Percentiles rank a stretch among this genome's conserved stretches.
Conservation (phyloP, 2,113 vertebrate genomes). For the Callithrix jacchus region DNA sequence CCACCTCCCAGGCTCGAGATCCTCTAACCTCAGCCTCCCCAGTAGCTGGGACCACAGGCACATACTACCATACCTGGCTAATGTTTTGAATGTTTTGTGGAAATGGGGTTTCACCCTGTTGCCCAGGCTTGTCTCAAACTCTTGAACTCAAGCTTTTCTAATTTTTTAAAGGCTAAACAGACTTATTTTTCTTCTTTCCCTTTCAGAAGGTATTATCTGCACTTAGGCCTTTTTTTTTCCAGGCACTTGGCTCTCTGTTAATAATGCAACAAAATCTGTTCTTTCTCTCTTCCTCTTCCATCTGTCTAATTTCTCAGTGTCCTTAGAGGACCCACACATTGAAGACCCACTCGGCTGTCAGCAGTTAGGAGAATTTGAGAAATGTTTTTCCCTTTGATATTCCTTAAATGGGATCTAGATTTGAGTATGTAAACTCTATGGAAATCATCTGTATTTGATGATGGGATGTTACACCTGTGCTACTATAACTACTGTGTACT, state of each 20-base stretch:
- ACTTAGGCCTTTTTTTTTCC: slow-evolving; percentile 10
- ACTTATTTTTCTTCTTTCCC: slow-evolving; percentile 54
- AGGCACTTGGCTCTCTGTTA: slow-evolving; percentile 40
- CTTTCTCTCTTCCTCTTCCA: slow-evolving; percentile 32
- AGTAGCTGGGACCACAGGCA: neutral
- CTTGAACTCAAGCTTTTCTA: neutral
- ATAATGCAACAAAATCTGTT: slow-evolving; percentile 66
- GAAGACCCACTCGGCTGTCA: neutral
- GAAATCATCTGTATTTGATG: slow-evolving; percentile 26
- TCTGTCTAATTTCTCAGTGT: slow-evolving; percentile 61
- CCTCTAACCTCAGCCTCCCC: neutral
- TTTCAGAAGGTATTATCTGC: slow-evolving; percentile 60
- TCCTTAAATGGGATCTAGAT: slow-evolving; percentile 34
- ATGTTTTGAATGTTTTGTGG: neutral
- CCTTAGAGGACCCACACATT: slow-evolving; percentile 57
- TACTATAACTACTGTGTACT: neutral
- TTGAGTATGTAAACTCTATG: neutral
- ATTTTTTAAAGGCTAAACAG: slow-evolving; percentile 42
- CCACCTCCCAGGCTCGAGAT: neutral
- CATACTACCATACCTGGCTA: neutral
- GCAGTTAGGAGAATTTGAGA: slow-evolving; percentile 46
- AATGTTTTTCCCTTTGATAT: slow-evolving; percentile 32
- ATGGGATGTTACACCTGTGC: slow-evolving; percentile 17
- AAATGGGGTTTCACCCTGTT: neutral
- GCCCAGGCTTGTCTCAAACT: neutral